These are phyloP conservation scores for Sarcophaga bullata DNA, from an alignment of 1,140 invertebrate species.

Conservation along the genomic window DNA sequence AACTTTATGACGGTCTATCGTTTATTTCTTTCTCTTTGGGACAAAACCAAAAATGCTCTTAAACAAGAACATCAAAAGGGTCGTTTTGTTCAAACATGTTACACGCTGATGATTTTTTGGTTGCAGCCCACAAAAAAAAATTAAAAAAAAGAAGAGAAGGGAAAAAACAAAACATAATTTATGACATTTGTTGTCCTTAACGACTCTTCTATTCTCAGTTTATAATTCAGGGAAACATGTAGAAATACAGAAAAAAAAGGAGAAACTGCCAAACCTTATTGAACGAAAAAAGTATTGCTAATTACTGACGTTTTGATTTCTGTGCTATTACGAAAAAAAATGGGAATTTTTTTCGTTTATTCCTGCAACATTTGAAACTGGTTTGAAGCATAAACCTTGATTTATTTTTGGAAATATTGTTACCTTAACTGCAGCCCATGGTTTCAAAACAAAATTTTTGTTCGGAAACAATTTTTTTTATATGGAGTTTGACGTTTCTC, in stretches of 20 bases:
- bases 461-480: too few relatives aligned
- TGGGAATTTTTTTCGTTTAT: not conserved
- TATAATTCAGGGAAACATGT: not conserved
- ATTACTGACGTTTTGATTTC: not conserved
- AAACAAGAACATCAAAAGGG: conserved; percentile 31
- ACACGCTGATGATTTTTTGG: conserved; percentile 27
- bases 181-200: conserved; percentile 13
- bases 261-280: not conserved
- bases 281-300: conserved; percentile 17
- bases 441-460: too few relatives aligned
- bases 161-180: not conserved
- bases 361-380: too few relatives aligned
- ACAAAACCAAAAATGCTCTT: not conserved
- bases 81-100: conserved; percentile 17
- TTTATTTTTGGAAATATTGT: too few relatives aligned
- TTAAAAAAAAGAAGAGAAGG: too few relatives aligned
- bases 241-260: not conserved
- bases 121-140: conserved; percentile 33
- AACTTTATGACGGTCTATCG: not conserved
- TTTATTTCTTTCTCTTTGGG: not conserved
- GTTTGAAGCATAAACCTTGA: too few relatives aligned
- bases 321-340: not conserved
- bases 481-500: too few relatives aligned
- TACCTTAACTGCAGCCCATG: too few relatives aligned
- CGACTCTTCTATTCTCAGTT: not conserved